Evolutionary conservation across 2,113 vertebrate species (phyloP).

Genomic region (Thunnus maccoyii): DNA sequence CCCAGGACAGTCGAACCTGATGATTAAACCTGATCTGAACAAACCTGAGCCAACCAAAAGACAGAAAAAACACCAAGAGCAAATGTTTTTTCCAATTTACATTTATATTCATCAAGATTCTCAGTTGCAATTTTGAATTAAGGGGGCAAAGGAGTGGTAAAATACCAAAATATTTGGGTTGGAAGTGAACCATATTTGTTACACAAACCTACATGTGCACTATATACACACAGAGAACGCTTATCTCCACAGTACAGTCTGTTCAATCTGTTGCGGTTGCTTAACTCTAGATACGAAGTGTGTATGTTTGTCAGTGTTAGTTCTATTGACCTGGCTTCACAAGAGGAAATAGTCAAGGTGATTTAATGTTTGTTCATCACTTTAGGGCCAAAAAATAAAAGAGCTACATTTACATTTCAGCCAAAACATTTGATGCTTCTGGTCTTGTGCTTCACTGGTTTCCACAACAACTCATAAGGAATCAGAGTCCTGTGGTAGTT

Average conservation of each 20-base stretch:
- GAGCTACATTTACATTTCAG: not conserved
- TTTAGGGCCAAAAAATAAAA: too few species aligned
- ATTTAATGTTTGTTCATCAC: not conserved
- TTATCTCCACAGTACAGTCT: slow-evolving; percentile 26
- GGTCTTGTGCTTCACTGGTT: not conserved
- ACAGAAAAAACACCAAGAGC: too few species aligned
- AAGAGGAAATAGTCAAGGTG: not conserved
- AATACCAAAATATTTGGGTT: too few species aligned
- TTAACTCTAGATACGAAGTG: not conserved
- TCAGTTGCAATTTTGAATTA: too few species aligned
- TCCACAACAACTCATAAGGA: not conserved
- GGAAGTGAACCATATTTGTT: too few species aligned
- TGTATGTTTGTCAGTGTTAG: not conserved
- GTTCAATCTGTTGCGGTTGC: slow-evolving; percentile 5
- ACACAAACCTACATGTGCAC: not conserved
- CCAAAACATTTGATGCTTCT: not conserved
- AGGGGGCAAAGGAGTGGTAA: too few species aligned
- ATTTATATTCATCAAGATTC: too few species aligned
- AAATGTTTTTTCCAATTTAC: too few species aligned
- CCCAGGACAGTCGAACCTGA: too few species aligned
- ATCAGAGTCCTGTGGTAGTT: too few species aligned
- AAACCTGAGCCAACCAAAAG: too few species aligned
- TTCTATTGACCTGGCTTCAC: not conserved
- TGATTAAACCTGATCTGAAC: too few species aligned
- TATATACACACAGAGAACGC: not conserved